These are phyloP conservation scores for Lasioglossum malachurum DNA, from an alignment of 2,888 invertebrate species.

Conservation along the genomic window DNA sequence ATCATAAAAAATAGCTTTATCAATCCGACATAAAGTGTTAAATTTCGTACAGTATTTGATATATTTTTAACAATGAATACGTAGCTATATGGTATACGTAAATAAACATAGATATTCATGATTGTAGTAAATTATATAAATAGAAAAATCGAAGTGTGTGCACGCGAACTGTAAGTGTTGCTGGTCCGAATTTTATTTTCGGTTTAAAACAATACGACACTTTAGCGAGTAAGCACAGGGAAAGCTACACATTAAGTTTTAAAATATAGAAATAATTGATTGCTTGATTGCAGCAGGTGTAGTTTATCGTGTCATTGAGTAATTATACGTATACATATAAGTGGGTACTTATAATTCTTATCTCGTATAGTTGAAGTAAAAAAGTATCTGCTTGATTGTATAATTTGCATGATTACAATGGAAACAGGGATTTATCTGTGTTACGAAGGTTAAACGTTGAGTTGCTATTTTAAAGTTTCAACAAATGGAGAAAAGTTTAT, in stretches of 20 bases:
- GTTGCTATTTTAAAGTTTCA: constrained; percentile 21
- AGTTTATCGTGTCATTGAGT: constrained; percentile 18
- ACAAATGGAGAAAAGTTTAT: constrained; percentile 17
- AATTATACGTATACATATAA: constrained; percentile 13
- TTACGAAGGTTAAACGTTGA: constrained; percentile 12
- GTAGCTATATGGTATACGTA: constrained; percentile 15
- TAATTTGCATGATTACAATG: constrained; percentile 24
- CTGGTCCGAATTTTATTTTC: constrained; percentile 5
- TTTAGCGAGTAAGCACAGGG: background rate
- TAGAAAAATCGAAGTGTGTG: background rate
- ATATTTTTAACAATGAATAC: constrained; percentile 50
- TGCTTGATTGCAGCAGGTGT: constrained; percentile 8
- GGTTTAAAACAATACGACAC: background rate
- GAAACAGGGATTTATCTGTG: constrained; percentile 16
- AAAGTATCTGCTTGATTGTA: constrained; percentile 6
- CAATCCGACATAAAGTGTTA: constrained; percentile 30
- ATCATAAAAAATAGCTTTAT: constrained; percentile 33
- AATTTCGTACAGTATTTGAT: constrained; percentile 53
- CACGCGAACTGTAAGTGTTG: constrained; percentile 5
- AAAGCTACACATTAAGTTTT: background rate
- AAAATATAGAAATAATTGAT: constrained; percentile 9
- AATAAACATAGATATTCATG: constrained; percentile 19
- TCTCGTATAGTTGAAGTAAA: constrained; percentile 14
- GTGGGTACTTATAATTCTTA: constrained; percentile 22
- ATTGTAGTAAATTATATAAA: constrained; percentile 1